These are phyloP conservation scores for Cryptophagus acutangulus DNA, from an alignment of 2,888 invertebrate genomes.

Conservation along the genomic window DNA sequence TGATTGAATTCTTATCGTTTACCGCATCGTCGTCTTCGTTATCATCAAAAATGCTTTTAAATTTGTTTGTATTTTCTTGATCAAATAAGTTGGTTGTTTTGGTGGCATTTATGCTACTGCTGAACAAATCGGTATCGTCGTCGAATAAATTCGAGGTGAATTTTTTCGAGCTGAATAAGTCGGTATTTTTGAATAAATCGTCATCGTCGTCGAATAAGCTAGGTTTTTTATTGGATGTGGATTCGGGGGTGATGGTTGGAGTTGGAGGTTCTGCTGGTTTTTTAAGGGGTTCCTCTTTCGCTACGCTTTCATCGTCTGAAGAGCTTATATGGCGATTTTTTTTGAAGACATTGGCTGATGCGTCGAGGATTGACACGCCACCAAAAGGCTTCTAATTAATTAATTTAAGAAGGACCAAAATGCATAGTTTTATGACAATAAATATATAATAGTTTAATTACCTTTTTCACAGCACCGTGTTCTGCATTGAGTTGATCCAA, in stretches of 20 bases:
- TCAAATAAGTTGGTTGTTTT: conserved; percentile 35
- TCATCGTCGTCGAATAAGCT: conserved; percentile 17
- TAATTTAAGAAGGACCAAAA: conserved; percentile 8
- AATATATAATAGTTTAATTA: too few species aligned
- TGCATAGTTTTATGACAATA: not conserved
- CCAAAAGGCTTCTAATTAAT: conserved; percentile 57
- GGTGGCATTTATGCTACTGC: conserved; percentile 8
- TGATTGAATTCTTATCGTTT: conserved; percentile 11
- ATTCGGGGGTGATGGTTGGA: too few species aligned
- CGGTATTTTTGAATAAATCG: conserved; percentile 2
- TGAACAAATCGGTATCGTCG: conserved; percentile 6
- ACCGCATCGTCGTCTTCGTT: conserved; percentile 14
- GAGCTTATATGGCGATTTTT: conserved; percentile 20
- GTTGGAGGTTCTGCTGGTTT: conserved; percentile 1
- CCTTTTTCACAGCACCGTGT: conserved; percentile 23
- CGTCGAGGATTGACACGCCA: conserved; percentile 50
- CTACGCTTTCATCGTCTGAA: conserved; percentile 9
- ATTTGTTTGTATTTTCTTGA: conserved; percentile 24
- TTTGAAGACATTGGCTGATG: conserved; percentile 25
- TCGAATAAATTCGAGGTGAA: conserved; percentile 9
- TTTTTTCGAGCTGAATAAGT: conserved; percentile 3
- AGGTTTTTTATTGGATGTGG: conserved; percentile 8
- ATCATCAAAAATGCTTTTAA: conserved; percentile 25
- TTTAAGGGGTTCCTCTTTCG: conserved; percentile 7
- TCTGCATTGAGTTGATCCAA: conserved; percentile 24